Conservation (phyloP, 2,888 invertebrate species). For the Oxyscelio sp. region DNA sequence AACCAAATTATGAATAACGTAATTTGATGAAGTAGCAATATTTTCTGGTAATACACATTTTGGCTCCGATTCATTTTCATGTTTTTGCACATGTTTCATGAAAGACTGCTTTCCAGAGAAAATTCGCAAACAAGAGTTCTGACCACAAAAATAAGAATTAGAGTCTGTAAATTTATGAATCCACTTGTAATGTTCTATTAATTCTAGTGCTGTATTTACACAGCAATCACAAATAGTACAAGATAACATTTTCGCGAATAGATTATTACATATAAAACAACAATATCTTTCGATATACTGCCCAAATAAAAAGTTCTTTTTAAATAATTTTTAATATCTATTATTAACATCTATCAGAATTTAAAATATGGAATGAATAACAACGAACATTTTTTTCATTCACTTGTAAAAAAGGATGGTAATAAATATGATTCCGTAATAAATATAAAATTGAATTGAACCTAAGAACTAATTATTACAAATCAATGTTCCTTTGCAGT, state of each 20-base stretch:
- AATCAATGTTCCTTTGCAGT: neutral
- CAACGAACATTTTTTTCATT: too few relatives aligned
- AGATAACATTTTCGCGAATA: neutral
- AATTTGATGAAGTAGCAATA: too few relatives aligned
- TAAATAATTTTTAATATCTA: too few relatives aligned
- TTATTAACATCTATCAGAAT: too few relatives aligned
- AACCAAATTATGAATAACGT: too few relatives aligned
- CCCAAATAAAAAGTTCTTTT: too few relatives aligned
- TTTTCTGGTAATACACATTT: too few relatives aligned
- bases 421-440: too few relatives aligned
- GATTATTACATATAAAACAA: neutral
- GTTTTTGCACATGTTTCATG: neutral
- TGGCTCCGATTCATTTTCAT: neutral
- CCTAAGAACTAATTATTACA: neutral
- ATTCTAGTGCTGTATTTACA: neutral
- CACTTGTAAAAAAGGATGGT: too few relatives aligned
- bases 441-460: too few relatives aligned
- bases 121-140: neutral
- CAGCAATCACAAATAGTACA: neutral
- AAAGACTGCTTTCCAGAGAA: constrained; percentile 1
- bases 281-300: too few relatives aligned
- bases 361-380: too few relatives aligned
- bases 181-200: neutral
- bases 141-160: constrained; percentile 7
- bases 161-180: constrained; percentile 16